Base-by-base conservation (phyloP, 2,113 vertebrate species). In the Leptobrachium ailaonicum region DNA sequence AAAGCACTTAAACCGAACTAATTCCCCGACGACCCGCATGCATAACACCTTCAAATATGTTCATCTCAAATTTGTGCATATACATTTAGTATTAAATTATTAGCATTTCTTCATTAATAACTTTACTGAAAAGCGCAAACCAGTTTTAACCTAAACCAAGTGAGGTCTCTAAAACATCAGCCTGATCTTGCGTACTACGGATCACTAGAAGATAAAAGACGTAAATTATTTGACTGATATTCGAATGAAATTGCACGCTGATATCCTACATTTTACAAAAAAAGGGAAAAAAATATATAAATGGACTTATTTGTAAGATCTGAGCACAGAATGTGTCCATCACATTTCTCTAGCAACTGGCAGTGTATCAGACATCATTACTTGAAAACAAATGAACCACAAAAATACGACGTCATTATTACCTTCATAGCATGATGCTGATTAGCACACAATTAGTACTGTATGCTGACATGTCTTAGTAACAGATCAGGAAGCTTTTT, bases 1-100 rank as follows among this genome's bases (percentile, higher is more conserved):
- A 79, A 53, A 64, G 75, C 40, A 82, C 0, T 8, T 77, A 14
- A 6, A 82, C 66, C 73, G 11, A 63, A 7, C 12, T 5, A 84
- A 60, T 3, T 50, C 47, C 47, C 75, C 42, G 82, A 72, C 72
- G 70, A 84, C 47, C 76, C 83, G 78, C 84, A 84, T 83, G 73
- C 60, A 74, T 66, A 63, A 85, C 2, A 83, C 73, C 78, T 84
- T 43, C 53, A 50, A 63, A 71, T 71, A 66, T 67, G 62, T 43
- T 75, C 54, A 74, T 67, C 58, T 41, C 72, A 79, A 60, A 12
- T 14, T 12, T 60, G 56, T 11, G 13, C 56, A 12, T 11, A 60
- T 13, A 11, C 13, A 13, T 13, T 60, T 7, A 14, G 56, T 60
- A 11, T 12, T 12, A 60, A 58, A 60, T 14, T 4, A 60, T 14